Conservation (phyloP, 1,140 invertebrate species). For the Chymomyza costata region DNA sequence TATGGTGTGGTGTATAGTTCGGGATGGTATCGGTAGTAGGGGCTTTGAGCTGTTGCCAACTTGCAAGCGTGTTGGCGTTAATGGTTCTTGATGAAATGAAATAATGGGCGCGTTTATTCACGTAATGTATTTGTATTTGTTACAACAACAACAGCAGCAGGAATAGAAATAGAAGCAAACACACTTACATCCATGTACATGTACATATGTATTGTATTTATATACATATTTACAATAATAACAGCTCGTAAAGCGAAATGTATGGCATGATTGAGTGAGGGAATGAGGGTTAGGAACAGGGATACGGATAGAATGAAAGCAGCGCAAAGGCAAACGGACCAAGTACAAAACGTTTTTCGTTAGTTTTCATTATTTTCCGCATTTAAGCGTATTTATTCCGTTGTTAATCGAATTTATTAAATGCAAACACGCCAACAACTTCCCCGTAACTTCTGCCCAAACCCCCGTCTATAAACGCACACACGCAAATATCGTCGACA, state of each 20-base stretch:
- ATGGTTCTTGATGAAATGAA: conserved; percentile 73
- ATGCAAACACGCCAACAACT: conserved; percentile 70
- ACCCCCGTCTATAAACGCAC: no score
- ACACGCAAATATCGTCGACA: no score
- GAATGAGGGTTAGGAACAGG: no score
- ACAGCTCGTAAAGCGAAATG: conserved; percentile 67
- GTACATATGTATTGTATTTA: background rate
- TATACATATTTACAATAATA: conserved; percentile 73
- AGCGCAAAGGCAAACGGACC: conserved; percentile 50
- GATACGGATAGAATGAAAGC: conserved; percentile 58
- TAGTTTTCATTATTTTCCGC: conserved; percentile 74
- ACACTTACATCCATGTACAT: background rate
- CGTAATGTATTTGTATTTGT: conserved; percentile 74
- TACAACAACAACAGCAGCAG: conserved; percentile 45
- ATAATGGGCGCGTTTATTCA: conserved; percentile 74
- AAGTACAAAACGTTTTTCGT: conserved; percentile 68
- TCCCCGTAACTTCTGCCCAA: no score
- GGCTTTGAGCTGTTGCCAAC: conserved; percentile 4
- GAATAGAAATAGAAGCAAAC: background rate
- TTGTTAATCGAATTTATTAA: conserved; percentile 74
- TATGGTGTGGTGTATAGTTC: conserved; percentile 6
- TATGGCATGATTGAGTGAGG: conserved; percentile 68
- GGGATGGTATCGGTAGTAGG: conserved; percentile 4
- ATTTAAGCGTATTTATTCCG: conserved; percentile 73
- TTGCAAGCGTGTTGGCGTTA: conserved; percentile 68